Base-by-base conservation (phyloP, 2,888 invertebrate species). In the Rhimphoctona megacephalus region DNA sequence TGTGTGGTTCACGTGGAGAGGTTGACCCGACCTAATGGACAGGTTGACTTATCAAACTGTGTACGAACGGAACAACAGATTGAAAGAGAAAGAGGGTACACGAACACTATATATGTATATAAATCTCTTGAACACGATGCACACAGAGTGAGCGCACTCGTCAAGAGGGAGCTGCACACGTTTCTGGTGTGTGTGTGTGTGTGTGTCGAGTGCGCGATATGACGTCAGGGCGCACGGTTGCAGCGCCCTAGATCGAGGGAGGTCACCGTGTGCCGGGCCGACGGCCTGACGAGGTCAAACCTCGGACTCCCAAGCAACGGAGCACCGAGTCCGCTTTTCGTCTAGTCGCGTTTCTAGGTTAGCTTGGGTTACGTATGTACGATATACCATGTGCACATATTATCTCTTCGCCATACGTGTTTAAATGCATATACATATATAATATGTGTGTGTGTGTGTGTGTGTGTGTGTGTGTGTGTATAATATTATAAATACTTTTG, bases 191-290 rank as follows among this genome's bases (percentile, higher is more conserved):
- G 90, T 90, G 90, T 88, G 90, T 49, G 43, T 64, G 87, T 89
- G 92, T 84, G 90, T 90, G 90, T 88, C 33, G 90, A 91, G 91
- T 85, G 90, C 91, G 91, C 89, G 90, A 87, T 79, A 93, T 94
- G 93, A 94, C 94, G 94, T 94, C 93, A 94, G 92, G 92, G 92
- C 92, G 92, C 93, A 91, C 91, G 91, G 93, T 94, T 93, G 93
- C 93, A 94, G 93, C 93, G 94, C 93, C 94, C 94, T 94, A 94
- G 94, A 94, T 94, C 90, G 94, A 90, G 93, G 94, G 94, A 94
- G 94, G 94, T 94, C 94, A 94, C 93, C 92, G 92, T 92, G 92
- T 91, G 91, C 93, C 93, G 91, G 94, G 94, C 94, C 94, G 94
- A 94, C 92, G 94, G 93, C 94, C 94, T 92, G 91, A 88, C 94